These are phyloP conservation scores for Patella pellucida DNA, from an alignment of 2,888 invertebrate genomes.

Conservation along the genomic window DNA sequence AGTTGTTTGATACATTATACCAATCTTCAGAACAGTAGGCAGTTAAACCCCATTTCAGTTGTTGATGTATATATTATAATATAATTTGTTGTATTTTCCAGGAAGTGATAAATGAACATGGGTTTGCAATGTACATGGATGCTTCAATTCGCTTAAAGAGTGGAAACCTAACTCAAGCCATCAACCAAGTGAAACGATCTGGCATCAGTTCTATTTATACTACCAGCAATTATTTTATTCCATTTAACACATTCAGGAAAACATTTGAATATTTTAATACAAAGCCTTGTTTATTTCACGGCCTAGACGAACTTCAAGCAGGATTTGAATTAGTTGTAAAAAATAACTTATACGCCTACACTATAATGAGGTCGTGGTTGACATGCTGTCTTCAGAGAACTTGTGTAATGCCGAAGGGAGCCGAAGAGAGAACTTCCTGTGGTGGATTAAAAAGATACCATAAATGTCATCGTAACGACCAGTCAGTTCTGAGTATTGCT, in stretches of 20 bases:
- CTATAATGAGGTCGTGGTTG: neutral
- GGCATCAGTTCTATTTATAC: neutral
- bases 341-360: neutral
- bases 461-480: neutral
- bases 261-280: neutral
- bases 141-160: neutral
- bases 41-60: too few relatives aligned
- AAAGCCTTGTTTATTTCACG: neutral
- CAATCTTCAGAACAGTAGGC: too few relatives aligned
- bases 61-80: too few relatives aligned
- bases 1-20: too few relatives aligned
- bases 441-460: neutral
- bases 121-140: neutral
- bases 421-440: neutral
- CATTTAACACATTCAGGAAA: neutral
- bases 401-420: constrained; percentile 2
- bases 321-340: neutral
- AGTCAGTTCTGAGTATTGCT: neutral
- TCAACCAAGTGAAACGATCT: neutral
- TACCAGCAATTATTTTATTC: neutral
- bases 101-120: neutral
- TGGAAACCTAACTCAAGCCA: neutral
- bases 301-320: neutral
- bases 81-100: neutral
- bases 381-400: neutral